phyloP scores from a whole-genome alignment of 1,140 invertebrate species.

The Drosophila sturtevanti region DNA sequence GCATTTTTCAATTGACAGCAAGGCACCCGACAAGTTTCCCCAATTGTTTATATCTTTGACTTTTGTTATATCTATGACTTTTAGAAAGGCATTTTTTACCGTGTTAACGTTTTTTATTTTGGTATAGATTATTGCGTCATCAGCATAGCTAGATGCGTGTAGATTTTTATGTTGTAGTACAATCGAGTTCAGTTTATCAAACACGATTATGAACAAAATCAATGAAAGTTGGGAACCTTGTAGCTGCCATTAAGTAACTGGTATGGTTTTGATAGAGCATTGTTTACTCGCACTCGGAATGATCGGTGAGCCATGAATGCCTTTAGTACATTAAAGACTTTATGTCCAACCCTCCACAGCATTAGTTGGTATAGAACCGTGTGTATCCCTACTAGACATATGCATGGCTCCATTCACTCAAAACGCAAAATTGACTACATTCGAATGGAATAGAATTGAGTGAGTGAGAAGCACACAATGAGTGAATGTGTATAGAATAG shows the following conservation, averaged over 20 bases:
- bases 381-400: too few relatives aligned
- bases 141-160: not conserved
- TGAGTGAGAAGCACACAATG: too few relatives aligned
- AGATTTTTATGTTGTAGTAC: not conserved
- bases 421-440: too few relatives aligned
- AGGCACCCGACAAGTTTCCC: constrained; percentile 12
- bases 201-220: not conserved
- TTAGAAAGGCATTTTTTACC: not conserved
- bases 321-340: not conserved
- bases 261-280: not conserved
- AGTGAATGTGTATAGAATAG: too few relatives aligned
- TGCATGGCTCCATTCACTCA: too few relatives aligned
- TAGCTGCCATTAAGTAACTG: not conserved
- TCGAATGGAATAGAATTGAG: too few relatives aligned
- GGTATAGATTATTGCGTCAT: not conserved
- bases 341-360: too few relatives aligned
- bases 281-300: not conserved
- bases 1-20: constrained; percentile 16
- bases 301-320: constrained; percentile 1
- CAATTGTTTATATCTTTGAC: not conserved
- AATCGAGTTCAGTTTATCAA: not conserved
- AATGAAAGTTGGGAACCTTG: not conserved
- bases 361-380: not conserved
- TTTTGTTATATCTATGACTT: too few relatives aligned
- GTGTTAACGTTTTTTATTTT: constrained; percentile 1